Base-by-base conservation (phyloP, 2,797 vertebrate species). In the Mus caroli region DNA sequence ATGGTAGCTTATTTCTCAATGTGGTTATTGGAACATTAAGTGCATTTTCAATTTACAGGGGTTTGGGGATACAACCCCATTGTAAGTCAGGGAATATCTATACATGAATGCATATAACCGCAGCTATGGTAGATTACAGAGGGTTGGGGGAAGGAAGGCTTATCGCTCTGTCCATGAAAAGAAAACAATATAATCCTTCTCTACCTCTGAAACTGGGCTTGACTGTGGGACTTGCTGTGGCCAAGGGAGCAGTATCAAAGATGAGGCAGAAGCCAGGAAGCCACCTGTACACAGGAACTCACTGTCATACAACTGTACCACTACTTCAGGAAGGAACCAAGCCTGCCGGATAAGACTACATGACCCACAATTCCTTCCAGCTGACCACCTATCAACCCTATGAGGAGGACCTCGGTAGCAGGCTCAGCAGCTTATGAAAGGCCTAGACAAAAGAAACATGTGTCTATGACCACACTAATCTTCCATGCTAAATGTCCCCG, bases 401-500 rank as follows among this genome's bases (percentile, higher is more conserved):
- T 4, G 40, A 71, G 40, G n/a, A 40, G 34, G 11, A 26, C 43
- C 37, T 31, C 15, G 10, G 1, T 34, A 17, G 17, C 20, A n/a
- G 64, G 67, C 19, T 14, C 15, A 31, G 67, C 50, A 75, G 5
- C 9, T 40, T 43, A 14, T 28, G 40, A 78, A 40, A 20, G 64
- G 58, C n/a, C 13, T 40, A 19, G 14, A 3, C 26, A 26, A 88
- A 31, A 88, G 43, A 86, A 24, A 43, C 20, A 3, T 17, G 8
- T 0, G 6, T 2, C 43, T 28, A 43, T 1, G 1, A n/a, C 13
- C 20, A 52, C 31, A 6, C 58, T 52, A 50, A 28, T 37, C 12
- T 58, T 64, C 50, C n/a, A 90, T n/a, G 37, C 17, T 37, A 75
- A 54, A 58, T 50, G 56, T 34, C 17, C 6, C 1, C 12, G 34